Percentiles rank a stretch among this genome's conserved stretches.
Evolutionary conservation across 92 coral and sea anemone species (phyloP).

Genomic region (Porites lobata): DNA sequence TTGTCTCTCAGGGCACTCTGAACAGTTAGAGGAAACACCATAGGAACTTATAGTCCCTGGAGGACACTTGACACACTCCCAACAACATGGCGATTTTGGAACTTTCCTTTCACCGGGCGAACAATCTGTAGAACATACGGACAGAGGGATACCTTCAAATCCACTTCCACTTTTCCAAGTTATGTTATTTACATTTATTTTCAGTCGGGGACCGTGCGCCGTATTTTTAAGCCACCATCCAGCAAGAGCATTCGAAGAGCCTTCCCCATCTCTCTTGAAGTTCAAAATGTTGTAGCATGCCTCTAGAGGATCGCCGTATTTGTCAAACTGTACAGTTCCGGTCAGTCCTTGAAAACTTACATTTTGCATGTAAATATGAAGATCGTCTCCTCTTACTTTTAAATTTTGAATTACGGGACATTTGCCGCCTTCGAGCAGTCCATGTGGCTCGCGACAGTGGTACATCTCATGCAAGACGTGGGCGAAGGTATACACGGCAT

Average conservation of each 20-base stretch:
- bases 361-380: conserved; percentile 58
- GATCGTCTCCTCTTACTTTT: conserved; percentile 43
- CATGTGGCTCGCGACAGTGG: conserved; percentile 31
- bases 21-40: conserved; percentile 68
- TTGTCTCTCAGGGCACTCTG: conserved; percentile 69
- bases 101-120: conserved; percentile 66
- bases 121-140: conserved; percentile 77
- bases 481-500: conserved; percentile 81
- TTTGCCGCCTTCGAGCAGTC: conserved; percentile 28
- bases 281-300: conserved; percentile 78
- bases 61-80: conserved; percentile 73
- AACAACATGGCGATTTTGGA: conserved; percentile 66
- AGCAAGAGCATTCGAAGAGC: conserved; percentile 40
- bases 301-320: conserved; percentile 69
- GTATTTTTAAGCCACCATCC: conserved; percentile 74
- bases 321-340: conserved; percentile 65
- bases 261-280: conserved; percentile 35
- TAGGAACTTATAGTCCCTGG: conserved; percentile 58
- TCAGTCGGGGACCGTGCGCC: conserved; percentile 3
- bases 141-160: conserved; percentile 60
- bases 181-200: conserved; percentile 38
- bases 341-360: conserved; percentile 77
- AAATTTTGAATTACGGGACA: conserved; percentile 33
- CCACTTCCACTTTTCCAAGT: conserved; percentile 62
- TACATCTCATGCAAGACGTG: conserved; percentile 70